Conservation (phyloP, 2,113 vertebrate species). For the Physeter macrocephalus region DNA sequence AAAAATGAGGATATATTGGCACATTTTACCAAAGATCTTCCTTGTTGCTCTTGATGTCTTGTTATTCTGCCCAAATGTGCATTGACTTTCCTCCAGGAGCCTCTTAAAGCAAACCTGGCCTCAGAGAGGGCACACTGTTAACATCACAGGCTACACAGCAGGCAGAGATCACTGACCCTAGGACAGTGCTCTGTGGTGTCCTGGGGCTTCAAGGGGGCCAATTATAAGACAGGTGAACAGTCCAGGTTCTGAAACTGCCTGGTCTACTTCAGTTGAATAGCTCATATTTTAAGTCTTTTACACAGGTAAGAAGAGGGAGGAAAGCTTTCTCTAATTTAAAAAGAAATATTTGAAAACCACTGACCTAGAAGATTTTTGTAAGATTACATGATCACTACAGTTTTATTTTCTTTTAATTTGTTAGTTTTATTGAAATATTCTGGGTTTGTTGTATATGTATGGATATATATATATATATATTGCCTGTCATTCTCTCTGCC, state of each 20-base stretch:
- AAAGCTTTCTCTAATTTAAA: neutral
- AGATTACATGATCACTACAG: neutral
- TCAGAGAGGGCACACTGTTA: neutral
- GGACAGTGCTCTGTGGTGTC: neutral
- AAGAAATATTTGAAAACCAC: conserved; percentile 18
- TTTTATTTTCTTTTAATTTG: neutral
- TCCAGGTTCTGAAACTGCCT: neutral
- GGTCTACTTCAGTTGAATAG: neutral
- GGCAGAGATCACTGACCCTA: no score
- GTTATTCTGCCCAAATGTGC: neutral
- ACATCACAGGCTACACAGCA: accelerated
- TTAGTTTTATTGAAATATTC: neutral
- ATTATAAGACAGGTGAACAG: neutral
- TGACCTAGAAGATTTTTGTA: neutral
- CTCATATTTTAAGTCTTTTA: neutral
- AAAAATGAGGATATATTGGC: neutral
- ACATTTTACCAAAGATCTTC: neutral
- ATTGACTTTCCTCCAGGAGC: neutral
- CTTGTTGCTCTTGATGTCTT: neutral
- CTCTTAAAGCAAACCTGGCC: neutral
- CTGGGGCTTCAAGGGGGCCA: no score
- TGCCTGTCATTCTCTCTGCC: neutral
- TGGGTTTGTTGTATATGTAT: neutral
- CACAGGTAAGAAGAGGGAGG: neutral
- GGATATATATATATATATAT: neutral